A percentile compares a stretch with the other conserved stretches of the same genome.
Evolutionary conservation across 2,888 invertebrate genomes (phyloP).

Genomic region (Dicyrtomina minuta): DNA sequence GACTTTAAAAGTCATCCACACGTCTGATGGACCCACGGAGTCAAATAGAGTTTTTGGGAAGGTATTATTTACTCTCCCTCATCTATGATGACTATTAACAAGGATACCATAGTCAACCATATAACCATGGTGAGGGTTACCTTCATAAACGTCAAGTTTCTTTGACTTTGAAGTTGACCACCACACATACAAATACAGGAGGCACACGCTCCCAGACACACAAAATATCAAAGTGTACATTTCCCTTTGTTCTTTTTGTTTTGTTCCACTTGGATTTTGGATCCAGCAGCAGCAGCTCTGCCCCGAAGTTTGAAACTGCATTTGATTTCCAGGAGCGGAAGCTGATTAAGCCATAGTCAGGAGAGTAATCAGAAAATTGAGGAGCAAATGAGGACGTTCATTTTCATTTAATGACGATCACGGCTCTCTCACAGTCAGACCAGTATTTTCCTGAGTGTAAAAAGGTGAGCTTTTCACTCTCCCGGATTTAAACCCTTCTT

Average conservation of each 20-base stretch:
- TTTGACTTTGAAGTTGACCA: constrained; percentile 41
- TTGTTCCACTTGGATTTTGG: neutral
- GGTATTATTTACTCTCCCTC: neutral
- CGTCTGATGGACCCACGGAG: neutral
- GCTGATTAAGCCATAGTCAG: constrained; percentile 13
- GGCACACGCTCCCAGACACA: too few species aligned
- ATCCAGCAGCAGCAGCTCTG: neutral
- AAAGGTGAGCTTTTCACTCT: neutral
- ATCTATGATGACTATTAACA: too few species aligned
- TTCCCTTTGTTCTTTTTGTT: neutral
- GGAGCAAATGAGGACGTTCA: constrained; percentile 1
- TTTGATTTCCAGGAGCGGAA: constrained; percentile 10
- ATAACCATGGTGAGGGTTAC: constrained; percentile 3
- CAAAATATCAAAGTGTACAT: too few species aligned
- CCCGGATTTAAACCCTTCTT: too few species aligned
- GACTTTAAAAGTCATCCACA: constrained; percentile 2
- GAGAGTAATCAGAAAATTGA: constrained; percentile 19
- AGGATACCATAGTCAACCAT: too few species aligned
- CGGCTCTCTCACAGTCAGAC: neutral
- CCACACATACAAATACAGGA: neutral
- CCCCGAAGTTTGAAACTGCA: constrained; percentile 5
- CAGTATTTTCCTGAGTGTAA: neutral
- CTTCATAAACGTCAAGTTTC: constrained; percentile 11
- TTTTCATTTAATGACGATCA: neutral
- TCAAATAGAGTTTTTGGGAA: neutral